phyloP scores from a whole-genome alignment of 2,797 vertebrate species.

The Sebastes baramenuke region DNA sequence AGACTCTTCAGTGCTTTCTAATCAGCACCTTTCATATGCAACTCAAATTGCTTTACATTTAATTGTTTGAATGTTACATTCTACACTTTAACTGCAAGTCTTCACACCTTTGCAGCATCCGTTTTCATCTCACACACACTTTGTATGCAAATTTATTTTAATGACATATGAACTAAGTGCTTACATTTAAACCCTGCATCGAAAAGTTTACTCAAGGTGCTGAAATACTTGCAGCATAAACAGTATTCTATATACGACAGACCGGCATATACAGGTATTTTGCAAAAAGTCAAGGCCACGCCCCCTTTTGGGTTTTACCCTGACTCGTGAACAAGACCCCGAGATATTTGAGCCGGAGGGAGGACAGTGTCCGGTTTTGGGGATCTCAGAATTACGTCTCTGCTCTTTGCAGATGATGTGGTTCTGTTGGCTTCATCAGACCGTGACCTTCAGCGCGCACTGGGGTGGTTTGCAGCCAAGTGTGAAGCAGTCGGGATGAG shows the following conservation, averaged over 20 bases:
- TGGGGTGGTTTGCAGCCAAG: too few species aligned
- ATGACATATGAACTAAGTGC: not conserved
- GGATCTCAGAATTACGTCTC: too few species aligned
- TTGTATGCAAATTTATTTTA: not conserved
- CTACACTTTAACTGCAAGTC: not conserved
- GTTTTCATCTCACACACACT: not conserved
- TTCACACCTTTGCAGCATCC: not conserved
- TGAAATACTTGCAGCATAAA: not conserved
- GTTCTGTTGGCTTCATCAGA: too few species aligned
- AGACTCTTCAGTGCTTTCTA: not conserved
- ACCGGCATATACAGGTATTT: accelerated
- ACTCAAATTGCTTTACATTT: not conserved
- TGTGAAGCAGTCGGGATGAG: too few species aligned
- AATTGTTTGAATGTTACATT: not conserved
- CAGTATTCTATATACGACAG: not conserved
- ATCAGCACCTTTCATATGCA: not conserved
- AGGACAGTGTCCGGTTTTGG: too few species aligned
- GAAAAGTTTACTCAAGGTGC: not conserved
- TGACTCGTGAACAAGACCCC: accelerated
- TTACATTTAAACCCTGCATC: not conserved
- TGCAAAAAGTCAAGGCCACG: too few species aligned
- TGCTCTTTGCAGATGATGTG: too few species aligned
- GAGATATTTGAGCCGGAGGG: accelerated
- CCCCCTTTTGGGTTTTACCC: too few species aligned
- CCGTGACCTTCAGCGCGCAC: too few species aligned